phyloP scores from a whole-genome alignment of 2,113 vertebrate genomes.

The Lepisosteus osseus region DNA sequence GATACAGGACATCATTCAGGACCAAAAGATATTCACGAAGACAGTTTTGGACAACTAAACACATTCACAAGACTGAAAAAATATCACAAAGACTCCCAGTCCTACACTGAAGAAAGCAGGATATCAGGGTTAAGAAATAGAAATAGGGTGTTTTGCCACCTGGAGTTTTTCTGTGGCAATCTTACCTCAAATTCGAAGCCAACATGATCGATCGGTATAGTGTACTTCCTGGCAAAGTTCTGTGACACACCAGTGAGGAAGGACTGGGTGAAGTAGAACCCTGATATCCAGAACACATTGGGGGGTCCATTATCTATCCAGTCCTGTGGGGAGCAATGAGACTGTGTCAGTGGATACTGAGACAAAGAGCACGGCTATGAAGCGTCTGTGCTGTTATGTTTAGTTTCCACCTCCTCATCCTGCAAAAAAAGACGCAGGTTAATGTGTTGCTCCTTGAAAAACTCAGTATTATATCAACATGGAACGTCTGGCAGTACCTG shows the following conservation, averaged over 20 bases:
- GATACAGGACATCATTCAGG: too few relatives aligned
- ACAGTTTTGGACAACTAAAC: too few relatives aligned
- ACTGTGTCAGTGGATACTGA: not conserved
- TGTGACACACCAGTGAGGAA: constrained; percentile 89
- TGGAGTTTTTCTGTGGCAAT: not conserved
- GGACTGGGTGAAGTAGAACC: constrained; percentile 93
- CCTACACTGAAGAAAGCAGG: too few relatives aligned
- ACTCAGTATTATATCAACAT: not conserved
- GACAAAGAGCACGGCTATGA: too few relatives aligned
- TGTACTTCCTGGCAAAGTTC: constrained; percentile 88
- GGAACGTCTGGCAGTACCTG: constrained; percentile 61
- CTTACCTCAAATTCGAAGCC: constrained; percentile 91
- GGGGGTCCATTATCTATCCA: constrained; percentile 78
- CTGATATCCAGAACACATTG: constrained; percentile 88
- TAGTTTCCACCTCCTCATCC: too few relatives aligned
- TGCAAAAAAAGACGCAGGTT: too few relatives aligned
- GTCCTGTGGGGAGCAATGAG: constrained; percentile 56
- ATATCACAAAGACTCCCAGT: too few relatives aligned
- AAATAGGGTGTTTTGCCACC: too few relatives aligned
- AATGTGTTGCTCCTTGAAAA: too few relatives aligned
- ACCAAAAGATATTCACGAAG: too few relatives aligned
- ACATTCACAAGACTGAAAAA: too few relatives aligned
- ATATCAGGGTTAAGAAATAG: not conserved
- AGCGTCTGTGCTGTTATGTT: too few relatives aligned
- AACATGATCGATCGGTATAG: constrained; percentile 82